Base-by-base conservation (phyloP, 2,888 invertebrate species). In the Drosophila niveifrons region DNA sequence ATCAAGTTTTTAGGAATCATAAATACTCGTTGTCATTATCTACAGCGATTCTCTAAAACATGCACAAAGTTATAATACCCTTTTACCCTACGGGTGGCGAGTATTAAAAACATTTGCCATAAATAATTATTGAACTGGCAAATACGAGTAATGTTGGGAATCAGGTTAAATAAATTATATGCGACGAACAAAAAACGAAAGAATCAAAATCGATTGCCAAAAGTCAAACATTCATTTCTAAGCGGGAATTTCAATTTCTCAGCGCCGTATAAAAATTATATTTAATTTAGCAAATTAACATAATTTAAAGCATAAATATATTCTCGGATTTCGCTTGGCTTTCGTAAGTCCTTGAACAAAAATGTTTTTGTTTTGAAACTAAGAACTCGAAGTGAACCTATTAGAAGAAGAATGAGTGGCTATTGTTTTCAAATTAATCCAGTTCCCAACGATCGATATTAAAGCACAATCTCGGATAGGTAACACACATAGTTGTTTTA, bases 121-220 rank as follows among this genome's bases (percentile, higher is more conserved):
- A 56, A 56, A 44, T 56, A 31, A 39, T 51, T 17, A 43, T 28
- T 53, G 46, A 53, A 36, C 39, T 15, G 31, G 13, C 8, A 36
- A 18, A 59, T n/a, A 23, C 23, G 23, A 23, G 23, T 23, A 44
- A 10, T 18, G 8, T 62, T 8, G 29, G n/a, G 29, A 11, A 15
- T 15, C 29, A 57, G 55, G 23, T 36, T 47, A 57, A 56, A 47
- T 57, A 57, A 57, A 57, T 57, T 36, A 47, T 23, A 9, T 47
- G 23, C 36, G 23, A 36, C 18, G 34, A 23, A 13, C 10, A 44
- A 36, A 15, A 46, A 46, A 31, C 11, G 15, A 29, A 34, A 29
- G 17, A 56, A 36, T 11, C 9, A 15, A 55, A 55, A 23, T 23
- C n/a, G 10, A 17, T 23, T 44, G 31, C 44, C 44, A 55, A 46